phyloP scores from a whole-genome alignment of 2,113 vertebrate species.

The Xiphophorus maculatus region DNA sequence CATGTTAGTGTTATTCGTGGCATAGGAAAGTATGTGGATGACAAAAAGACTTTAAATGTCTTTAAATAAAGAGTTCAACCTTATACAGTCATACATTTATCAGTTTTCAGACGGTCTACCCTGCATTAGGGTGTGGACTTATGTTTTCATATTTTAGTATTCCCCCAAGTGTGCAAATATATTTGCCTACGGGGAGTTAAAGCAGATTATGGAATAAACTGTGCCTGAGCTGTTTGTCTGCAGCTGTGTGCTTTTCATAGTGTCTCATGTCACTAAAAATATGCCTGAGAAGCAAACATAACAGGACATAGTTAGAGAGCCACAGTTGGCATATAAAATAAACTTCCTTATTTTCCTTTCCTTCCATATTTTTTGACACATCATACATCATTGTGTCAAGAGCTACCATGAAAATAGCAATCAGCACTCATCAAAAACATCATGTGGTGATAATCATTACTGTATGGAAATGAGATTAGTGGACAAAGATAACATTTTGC shows the following conservation, averaged over 20 bases:
- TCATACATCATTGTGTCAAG: background rate
- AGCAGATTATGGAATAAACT: constrained; percentile 25
- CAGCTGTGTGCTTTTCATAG: constrained; percentile 19
- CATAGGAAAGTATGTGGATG: background rate
- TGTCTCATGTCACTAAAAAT: constrained; percentile 22
- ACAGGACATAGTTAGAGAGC: constrained; percentile 37
- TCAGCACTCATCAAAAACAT: constrained; percentile 14
- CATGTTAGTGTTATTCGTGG: background rate
- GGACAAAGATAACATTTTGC: no score
- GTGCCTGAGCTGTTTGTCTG: constrained; percentile 24
- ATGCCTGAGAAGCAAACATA: constrained; percentile 44
- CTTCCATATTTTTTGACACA: background rate
- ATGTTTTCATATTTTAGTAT: constrained; percentile 43
- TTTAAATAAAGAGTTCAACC: background rate
- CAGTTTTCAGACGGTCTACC: background rate
- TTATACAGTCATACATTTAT: constrained; percentile 2
- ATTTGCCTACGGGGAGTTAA: background rate
- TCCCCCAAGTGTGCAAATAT: constrained; percentile 11
- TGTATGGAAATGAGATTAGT: no score
- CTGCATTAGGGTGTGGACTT: constrained; percentile 32
- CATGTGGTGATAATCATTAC: no score
- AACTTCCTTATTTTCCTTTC: constrained; percentile 11
- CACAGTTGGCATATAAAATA: constrained; percentile 25
- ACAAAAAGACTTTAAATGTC: background rate
- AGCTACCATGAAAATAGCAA: constrained; percentile 31